Conservation (phyloP, 1,140 invertebrate genomes). For the Diuraphis noxia region DNA sequence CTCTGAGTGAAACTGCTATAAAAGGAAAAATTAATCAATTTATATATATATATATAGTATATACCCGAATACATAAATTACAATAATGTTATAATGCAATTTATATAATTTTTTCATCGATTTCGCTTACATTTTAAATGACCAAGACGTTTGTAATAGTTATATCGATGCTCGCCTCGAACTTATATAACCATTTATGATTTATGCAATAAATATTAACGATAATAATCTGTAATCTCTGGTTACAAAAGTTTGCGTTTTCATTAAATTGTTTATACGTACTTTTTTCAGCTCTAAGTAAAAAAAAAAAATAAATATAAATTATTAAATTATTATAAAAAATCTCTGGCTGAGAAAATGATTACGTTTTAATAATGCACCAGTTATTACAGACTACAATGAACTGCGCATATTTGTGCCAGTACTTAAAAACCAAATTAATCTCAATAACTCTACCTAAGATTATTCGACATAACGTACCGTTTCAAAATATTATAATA, state of each 20-base stretch:
- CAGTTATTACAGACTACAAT: neutral
- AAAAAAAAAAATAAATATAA: neutral
- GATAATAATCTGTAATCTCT: neutral
- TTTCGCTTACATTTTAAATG: constrained; percentile 22
- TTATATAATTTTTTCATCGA: constrained; percentile 17
- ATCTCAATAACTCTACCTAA: neutral
- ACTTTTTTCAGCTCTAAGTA: neutral
- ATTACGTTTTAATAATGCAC: neutral
- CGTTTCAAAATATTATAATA: neutral
- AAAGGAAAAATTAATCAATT: neutral
- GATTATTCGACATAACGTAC: neutral
- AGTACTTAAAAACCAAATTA: neutral
- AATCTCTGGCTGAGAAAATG: neutral
- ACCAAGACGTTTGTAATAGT: neutral
- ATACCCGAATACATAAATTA: neutral
- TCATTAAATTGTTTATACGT: constrained; percentile 7
- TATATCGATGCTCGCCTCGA: neutral
- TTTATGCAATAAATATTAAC: constrained; percentile 28
- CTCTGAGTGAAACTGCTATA: neutral
- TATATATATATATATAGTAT: neutral
- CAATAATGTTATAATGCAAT: neutral
- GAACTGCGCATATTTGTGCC: neutral
- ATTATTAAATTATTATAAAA: neutral
- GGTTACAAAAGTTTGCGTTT: neutral
- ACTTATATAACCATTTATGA: neutral